Evolutionary conservation across 2,888 invertebrate genomes (phyloP).

Genomic region (Archips xylosteana): DNA sequence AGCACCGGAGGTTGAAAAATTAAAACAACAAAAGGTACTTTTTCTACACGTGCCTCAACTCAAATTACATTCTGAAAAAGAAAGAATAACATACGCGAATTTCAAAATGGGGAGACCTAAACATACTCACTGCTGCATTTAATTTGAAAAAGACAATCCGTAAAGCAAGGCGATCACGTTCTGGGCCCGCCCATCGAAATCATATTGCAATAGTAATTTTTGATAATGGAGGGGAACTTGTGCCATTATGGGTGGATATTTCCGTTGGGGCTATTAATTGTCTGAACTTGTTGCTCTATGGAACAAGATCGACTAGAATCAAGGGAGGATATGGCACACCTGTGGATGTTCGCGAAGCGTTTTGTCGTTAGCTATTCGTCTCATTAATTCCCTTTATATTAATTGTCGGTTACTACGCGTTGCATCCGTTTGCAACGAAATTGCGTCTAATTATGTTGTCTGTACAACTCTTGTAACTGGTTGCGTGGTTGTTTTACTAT

Average conservation of each 20-base stretch:
- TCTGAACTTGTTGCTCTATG: slow-evolving; percentile 63
- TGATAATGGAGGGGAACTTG: slow-evolving; percentile 76
- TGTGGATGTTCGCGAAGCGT: slow-evolving; percentile 70
- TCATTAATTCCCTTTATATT: slow-evolving; percentile 68
- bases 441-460: slow-evolving; percentile 71
- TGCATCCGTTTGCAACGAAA: slow-evolving; percentile 71
- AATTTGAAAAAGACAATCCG: slow-evolving; percentile 80
- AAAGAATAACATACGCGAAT: slow-evolving; percentile 66
- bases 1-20: slow-evolving; percentile 62
- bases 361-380: slow-evolving; percentile 57
- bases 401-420: slow-evolving; percentile 72
- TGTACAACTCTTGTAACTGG: slow-evolving; percentile 53
- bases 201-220: slow-evolving; percentile 81
- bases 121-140: slow-evolving; percentile 66
- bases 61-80: slow-evolving; percentile 73
- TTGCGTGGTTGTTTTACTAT: slow-evolving; percentile 46
- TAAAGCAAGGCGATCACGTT: slow-evolving; percentile 71
- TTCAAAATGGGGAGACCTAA: slow-evolving; percentile 64
- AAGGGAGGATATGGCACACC: slow-evolving; percentile 65
- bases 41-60: slow-evolving; percentile 75
- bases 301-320: slow-evolving; percentile 69
- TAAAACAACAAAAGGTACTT: slow-evolving; percentile 69
- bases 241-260: slow-evolving; percentile 76
- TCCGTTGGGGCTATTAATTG: slow-evolving; percentile 74
- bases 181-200: slow-evolving; percentile 68